Percentiles rank a stretch among this genome's conserved stretches.
Conservation (phyloP, 2,888 invertebrate genomes). For the Galeopsomyia nigrocyanea region DNA sequence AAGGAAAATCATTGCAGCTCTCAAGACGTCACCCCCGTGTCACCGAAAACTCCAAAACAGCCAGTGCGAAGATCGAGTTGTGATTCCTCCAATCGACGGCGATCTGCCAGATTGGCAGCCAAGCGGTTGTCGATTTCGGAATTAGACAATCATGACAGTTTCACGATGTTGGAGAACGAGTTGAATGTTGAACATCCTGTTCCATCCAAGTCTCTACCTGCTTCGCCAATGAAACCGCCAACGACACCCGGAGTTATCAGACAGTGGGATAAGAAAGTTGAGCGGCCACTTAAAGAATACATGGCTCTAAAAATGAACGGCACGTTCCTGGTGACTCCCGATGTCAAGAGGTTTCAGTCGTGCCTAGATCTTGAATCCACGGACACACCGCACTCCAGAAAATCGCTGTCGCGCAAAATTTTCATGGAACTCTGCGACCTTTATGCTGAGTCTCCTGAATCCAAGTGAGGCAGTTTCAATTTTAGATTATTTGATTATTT, state of each 20-base stretch:
- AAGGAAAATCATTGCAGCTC: neutral
- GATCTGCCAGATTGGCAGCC: conserved; percentile 47
- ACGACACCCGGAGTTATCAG: conserved; percentile 21
- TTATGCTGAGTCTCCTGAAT: conserved; percentile 48
- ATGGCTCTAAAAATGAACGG: conserved; percentile 54
- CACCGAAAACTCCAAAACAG: conserved; percentile 29
- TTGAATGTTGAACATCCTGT: conserved; percentile 34
- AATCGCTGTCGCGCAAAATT: conserved; percentile 51
- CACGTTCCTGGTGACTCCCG: conserved; percentile 54
- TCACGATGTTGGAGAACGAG: conserved; percentile 40
- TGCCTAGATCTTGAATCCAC: conserved; percentile 28
- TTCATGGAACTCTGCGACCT: conserved; percentile 52
- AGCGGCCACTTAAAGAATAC: conserved; percentile 51
- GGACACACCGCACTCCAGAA: conserved; percentile 47
- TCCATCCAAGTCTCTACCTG: conserved; percentile 40
- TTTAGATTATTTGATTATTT: conserved; percentile 4
- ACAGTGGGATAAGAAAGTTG: conserved; percentile 43
- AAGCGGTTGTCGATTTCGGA: conserved; percentile 28
- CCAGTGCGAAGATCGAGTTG: conserved; percentile 20
- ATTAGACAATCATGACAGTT: conserved; percentile 40
- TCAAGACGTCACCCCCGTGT: neutral
- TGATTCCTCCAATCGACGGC: conserved; percentile 29
- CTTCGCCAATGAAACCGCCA: conserved; percentile 33
- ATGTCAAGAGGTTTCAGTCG: conserved; percentile 46
- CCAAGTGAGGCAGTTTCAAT: conserved; percentile 5